Evolutionary conservation across 2,888 invertebrate genomes (phyloP).

Genomic region (Hydraecia micacea): DNA sequence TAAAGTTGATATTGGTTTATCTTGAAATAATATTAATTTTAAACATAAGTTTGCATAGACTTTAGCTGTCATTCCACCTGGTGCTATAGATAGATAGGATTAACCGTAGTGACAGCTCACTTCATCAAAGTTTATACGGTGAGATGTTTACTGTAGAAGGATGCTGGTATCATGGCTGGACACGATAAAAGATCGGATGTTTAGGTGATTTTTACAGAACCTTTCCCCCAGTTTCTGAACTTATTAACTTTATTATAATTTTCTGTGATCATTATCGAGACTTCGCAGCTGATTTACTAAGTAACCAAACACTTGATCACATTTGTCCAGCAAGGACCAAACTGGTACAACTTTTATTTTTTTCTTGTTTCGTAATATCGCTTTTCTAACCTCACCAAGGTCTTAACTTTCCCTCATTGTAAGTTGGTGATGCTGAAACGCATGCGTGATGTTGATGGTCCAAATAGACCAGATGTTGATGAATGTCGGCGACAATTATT

Average conservation of each 20-base stretch:
- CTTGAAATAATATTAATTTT: no score
- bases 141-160: no score
- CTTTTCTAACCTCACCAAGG: constrained; percentile 40
- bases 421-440: constrained; percentile 69
- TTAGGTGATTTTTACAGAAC: not conserved
- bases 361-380: constrained; percentile 19
- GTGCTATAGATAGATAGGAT: no score
- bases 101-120: no score
- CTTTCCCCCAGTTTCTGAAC: not conserved
- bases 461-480: constrained; percentile 84
- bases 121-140: no score
- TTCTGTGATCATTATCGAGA: not conserved
- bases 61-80: no score
- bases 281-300: not conserved
- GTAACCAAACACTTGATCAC: not conserved
- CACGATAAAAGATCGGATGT: no score
- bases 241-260: not conserved
- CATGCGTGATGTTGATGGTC: constrained; percentile 82
- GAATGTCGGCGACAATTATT: constrained; percentile 81
- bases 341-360: not conserved
- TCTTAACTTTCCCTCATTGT: constrained; percentile 53
- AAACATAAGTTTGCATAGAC: no score
- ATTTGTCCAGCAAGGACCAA: not conserved
- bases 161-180: no score
- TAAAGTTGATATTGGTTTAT: no score